phyloP scores from a whole-genome alignment of 2,888 invertebrate genomes.

The Scaptomyza polygonia region DNA sequence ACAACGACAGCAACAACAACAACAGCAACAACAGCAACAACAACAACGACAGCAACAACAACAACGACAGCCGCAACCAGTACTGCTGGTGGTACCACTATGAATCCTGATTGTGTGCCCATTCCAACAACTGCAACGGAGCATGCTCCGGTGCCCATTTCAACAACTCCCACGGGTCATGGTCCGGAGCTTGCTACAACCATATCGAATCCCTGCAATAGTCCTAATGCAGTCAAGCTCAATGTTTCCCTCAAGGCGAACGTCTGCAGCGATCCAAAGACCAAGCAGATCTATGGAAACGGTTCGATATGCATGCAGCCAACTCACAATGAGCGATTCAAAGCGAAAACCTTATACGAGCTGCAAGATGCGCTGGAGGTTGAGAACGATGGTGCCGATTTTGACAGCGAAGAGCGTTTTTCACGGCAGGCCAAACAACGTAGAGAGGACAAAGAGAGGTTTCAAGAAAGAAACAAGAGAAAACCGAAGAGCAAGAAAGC shows the following conservation, averaged over 20 bases:
- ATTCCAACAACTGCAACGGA: constrained; percentile 15
- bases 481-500: not conserved
- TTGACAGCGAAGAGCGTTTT: constrained; percentile 35
- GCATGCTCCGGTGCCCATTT: too few relatives aligned
- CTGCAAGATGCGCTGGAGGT: constrained; percentile 8
- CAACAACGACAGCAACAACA: not conserved
- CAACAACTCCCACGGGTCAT: too few relatives aligned
- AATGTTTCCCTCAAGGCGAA: constrained; percentile 81
- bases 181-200: not conserved
- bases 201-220: constrained; percentile 13
- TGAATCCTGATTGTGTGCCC: constrained; percentile 63
- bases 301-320: constrained; percentile 73
- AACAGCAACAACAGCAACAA: constrained; percentile 5
- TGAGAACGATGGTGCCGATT: not conserved
- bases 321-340: constrained; percentile 3
- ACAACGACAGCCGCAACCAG: not conserved
- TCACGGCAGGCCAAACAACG: constrained; percentile 18
- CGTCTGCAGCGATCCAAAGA: constrained; percentile 69
- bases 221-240: constrained; percentile 64
- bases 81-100: constrained; percentile 20
- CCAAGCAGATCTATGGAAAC: constrained; percentile 70
- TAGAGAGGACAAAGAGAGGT: not conserved
- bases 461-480: not conserved
- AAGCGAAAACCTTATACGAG: constrained; percentile 9
- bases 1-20: not conserved